Base-by-base conservation (phyloP, 1,140 invertebrate genomes). In the Rhyacophila brunnea region DNA sequence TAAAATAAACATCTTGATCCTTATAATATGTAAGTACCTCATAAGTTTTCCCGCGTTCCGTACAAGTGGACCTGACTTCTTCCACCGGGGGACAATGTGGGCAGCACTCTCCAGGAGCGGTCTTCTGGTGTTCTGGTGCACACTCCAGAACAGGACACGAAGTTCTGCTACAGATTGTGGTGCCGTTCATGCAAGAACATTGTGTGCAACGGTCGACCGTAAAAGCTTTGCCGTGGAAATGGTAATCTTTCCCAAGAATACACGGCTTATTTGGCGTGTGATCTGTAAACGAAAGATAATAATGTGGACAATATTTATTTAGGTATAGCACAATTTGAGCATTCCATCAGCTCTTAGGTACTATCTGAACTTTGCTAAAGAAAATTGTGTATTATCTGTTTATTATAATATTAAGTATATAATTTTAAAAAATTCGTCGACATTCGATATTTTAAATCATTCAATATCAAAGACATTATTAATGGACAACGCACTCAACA, bases 131-230 rank as follows among this genome's bases (percentile, higher is more conserved):
- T 38, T 89, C 84, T 0, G 84, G 80, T 0, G 86, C 80, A 69
- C 93, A 96, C 56, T 91, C 87, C 42, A 95, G 70, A 0, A 91
- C 84, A 0, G 92, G 91, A 68, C 93, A 96, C 1, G 89, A 87
- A 58, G 86, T 81, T 6, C 90, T 79, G 10, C 81, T 75, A 73
- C 94, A 96, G 11, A 89, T 77, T 0, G 87, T 83, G 0, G 88
- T 91, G 17, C 89, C 87, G 71, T 89, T 89, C 35, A 74, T 55
- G 68, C 93, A 96, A 1, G 80, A 84, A 73, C 94, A 96, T 20
- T 84, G 82, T 1, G 92, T 94, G 71, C 93, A 95, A 2, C 85
- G 80, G 68, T 95, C 92, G 11, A 87, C 79, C 19, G 79, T 76
- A 64, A 89, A 88, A 11, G 80, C 70, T 11, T 74, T 72, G 3